phyloP scores from a whole-genome alignment of 2,888 invertebrate species.

The Eupelmus urozonus region DNA sequence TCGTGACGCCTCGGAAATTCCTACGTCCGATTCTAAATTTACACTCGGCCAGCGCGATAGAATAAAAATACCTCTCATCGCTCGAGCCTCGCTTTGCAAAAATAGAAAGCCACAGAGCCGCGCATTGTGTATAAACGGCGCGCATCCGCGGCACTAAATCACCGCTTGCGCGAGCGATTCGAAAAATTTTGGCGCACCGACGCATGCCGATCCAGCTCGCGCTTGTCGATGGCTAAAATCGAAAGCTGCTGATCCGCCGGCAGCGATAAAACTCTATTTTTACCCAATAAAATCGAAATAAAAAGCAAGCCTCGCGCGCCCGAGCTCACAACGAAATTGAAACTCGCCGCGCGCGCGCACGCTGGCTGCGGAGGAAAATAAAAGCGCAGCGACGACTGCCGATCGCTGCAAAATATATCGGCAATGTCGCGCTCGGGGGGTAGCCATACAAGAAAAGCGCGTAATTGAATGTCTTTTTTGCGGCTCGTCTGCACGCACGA shows the following conservation, averaged over 20 bases:
- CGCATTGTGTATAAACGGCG: background rate
- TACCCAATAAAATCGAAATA: slow-evolving; percentile 1
- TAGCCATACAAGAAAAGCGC: slow-evolving; percentile 24
- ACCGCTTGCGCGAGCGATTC: slow-evolving; percentile 14
- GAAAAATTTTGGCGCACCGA: slow-evolving; percentile 17
- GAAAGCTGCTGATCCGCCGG: too few species aligned
- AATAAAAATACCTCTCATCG: slow-evolving; percentile 21
- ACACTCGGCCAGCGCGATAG: background rate
- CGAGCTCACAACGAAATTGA: slow-evolving; percentile 52
- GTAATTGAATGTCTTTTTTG: slow-evolving; percentile 58
- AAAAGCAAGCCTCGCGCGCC: slow-evolving; percentile 14
- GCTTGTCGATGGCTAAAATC: background rate
- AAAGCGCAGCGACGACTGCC: background rate
- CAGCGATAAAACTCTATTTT: slow-evolving; percentile 28
- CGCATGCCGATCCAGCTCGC: background rate
- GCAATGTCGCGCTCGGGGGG: background rate
- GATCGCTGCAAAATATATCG: background rate
- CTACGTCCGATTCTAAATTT: background rate
- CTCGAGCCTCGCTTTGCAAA: background rate
- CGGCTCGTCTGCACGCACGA: slow-evolving; percentile 24
- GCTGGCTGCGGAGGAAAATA: background rate
- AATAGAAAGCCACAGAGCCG: slow-evolving; percentile 2
- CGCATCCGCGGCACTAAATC: slow-evolving; percentile 6
- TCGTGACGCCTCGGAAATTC: too few species aligned
- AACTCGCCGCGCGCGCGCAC: slow-evolving; percentile 20